A percentile compares a stretch with the other conserved stretches of the same genome.
phyloP scores from a whole-genome alignment of 2,797 vertebrate species.

The Aeoliscus strigatus region DNA sequence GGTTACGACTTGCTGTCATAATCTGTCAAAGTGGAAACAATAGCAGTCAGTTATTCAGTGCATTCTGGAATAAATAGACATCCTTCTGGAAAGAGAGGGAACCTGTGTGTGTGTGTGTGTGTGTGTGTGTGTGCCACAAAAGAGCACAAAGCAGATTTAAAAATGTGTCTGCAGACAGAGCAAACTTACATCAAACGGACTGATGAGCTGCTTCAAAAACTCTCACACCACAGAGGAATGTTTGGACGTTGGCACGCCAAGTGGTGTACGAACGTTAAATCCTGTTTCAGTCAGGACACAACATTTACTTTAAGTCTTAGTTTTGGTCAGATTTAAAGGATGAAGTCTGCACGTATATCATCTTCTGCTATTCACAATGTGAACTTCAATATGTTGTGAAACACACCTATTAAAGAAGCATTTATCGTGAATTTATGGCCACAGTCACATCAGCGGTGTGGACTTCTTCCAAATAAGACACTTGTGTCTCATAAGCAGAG shows the following conservation, averaged over 20 bases:
- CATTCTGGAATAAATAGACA: slow-evolving; percentile 37
- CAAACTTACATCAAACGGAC: slow-evolving; percentile 33
- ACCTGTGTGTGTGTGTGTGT: slow-evolving; percentile 27
- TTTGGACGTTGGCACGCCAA: slow-evolving; percentile 11
- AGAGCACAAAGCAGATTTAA: slow-evolving; percentile 34
- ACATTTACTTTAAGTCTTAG: no score
- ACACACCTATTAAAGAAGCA: no score
- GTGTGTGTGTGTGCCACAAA: slow-evolving; percentile 20
- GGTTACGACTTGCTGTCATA: slow-evolving; percentile 17
- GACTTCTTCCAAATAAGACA: no score
- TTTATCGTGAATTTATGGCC: no score
- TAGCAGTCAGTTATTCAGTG: slow-evolving; percentile 48
- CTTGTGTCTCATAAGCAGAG: no score
- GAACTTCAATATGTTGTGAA: no score
- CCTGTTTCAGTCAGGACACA: no score
- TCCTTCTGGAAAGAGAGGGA: slow-evolving; percentile 49
- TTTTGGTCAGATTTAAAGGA: no score
- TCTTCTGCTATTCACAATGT: no score
- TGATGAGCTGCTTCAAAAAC: slow-evolving; percentile 28
- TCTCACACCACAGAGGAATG: slow-evolving; percentile 28
- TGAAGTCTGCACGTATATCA: no score
- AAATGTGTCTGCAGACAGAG: slow-evolving; percentile 30
- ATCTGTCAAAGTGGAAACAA: slow-evolving; percentile 50
- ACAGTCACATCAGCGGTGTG: no score
- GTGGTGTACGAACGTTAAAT: no score